Percentiles rank a stretch among this genome's conserved stretches.
Evolutionary conservation across 2,113 vertebrate species (phyloP).

Genomic region (Triplophysa dalaica): DNA sequence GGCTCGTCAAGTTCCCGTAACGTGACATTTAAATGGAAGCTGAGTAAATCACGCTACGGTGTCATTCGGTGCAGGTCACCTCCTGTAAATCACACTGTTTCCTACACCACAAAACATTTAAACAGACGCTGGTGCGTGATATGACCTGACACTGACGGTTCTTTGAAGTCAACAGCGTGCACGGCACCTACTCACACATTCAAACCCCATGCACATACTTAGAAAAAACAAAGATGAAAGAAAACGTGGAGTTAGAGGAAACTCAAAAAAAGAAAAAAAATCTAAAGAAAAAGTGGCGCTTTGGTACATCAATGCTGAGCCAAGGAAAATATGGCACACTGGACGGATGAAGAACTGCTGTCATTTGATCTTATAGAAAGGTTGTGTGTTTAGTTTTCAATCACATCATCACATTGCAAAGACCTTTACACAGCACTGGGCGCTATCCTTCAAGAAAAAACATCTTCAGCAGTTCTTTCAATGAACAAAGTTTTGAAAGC

Average conservation of each 20-base stretch:
- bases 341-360: conserved; percentile 4
- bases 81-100: conserved; percentile 6
- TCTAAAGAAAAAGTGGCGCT: not conserved
- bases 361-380: conserved; percentile 36
- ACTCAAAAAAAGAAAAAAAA: not conserved
- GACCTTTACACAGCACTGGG: not conserved
- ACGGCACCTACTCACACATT: conserved; percentile 4
- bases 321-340: conserved; percentile 1
- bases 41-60: conserved; percentile 24
- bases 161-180: conserved; percentile 35
- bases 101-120: conserved; percentile 11
- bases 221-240: not conserved
- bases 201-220: conserved; percentile 1
- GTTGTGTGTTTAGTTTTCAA: conserved; percentile 17
- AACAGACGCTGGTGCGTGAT: conserved; percentile 12
- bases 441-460: not conserved
- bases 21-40: conserved; percentile 31
- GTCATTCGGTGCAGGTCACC: not conserved
- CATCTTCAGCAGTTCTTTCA: conserved; percentile 25
- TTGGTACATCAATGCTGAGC: not conserved
- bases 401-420: conserved; percentile 4
- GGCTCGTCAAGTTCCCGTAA: not conserved
- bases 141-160: not conserved
- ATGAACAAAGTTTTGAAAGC: conserved; percentile 27
- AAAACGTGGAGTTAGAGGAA: not conserved